Conservation (phyloP, 2,888 invertebrate species). For the Trissonchulus latispiculum region DNA sequence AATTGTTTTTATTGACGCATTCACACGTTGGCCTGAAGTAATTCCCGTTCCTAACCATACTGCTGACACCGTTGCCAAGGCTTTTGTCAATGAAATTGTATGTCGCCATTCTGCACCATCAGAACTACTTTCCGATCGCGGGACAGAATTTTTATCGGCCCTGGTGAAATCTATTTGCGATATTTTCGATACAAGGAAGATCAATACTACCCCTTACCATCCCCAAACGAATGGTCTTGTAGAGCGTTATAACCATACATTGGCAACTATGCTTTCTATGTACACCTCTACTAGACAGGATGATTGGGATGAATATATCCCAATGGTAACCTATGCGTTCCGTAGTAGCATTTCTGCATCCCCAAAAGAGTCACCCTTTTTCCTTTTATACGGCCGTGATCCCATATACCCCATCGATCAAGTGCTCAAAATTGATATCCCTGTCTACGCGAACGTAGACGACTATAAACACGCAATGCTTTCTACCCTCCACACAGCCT, state of each 20-base stretch:
- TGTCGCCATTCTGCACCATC: background rate
- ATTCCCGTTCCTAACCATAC: background rate
- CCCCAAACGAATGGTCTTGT: background rate
- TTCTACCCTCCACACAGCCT: background rate
- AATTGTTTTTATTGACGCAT: background rate
- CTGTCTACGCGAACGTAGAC: background rate
- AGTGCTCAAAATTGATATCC: background rate
- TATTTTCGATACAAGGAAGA: background rate
- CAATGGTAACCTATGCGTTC: too few relatives aligned
- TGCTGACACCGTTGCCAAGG: background rate
- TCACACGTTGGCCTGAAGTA: background rate
- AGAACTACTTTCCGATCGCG: background rate
- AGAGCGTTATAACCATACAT: background rate
- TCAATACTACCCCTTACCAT: background rate
- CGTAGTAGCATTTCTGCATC: too few relatives aligned
- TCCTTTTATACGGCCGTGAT: background rate
- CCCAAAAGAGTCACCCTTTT: too few relatives aligned
- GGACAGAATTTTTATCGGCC: background rate
- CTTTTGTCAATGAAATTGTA: background rate
- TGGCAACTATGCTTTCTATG: background rate
- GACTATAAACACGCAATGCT: background rate
- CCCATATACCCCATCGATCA: background rate
- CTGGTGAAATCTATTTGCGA: background rate
- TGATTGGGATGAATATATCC: too few relatives aligned
- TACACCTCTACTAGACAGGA: background rate